phyloP scores from a whole-genome alignment of 2,797 vertebrate species.

The Synanceia verrucosa region DNA sequence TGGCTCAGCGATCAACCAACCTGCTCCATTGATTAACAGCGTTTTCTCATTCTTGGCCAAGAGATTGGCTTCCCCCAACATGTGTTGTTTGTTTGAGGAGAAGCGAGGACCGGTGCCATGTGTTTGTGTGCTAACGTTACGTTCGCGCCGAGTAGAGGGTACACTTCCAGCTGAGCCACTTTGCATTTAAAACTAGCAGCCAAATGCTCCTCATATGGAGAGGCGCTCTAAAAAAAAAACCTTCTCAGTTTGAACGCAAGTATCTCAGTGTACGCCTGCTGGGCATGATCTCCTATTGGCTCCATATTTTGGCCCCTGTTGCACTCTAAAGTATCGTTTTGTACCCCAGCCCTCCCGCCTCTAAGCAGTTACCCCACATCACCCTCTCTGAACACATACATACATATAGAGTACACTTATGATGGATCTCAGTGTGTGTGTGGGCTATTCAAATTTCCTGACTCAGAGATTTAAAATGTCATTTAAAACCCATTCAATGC shows the following conservation, averaged over 20 bases:
- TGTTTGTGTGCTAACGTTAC: constrained; percentile 59
- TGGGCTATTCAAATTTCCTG: constrained; percentile 67
- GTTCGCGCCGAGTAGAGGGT: constrained; percentile 46
- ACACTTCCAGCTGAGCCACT: constrained; percentile 67
- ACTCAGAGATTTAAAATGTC: constrained; percentile 76
- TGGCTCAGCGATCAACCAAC: constrained; percentile 58
- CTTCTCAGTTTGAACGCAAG: constrained; percentile 50
- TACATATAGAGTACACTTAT: constrained; percentile 61
- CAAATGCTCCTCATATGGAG: constrained; percentile 67
- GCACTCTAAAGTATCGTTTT: constrained; percentile 62
- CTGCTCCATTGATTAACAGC: constrained; percentile 69
- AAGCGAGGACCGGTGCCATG: constrained; percentile 45
- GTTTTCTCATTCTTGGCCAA: constrained; percentile 55
- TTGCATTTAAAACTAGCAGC: constrained; percentile 70
- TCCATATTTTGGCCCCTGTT: constrained; percentile 62
- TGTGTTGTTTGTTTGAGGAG: constrained; percentile 63
- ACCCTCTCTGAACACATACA: constrained; percentile 36
- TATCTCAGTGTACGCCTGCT: constrained; percentile 59
- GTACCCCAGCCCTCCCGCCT: constrained; percentile 3
- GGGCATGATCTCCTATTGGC: constrained; percentile 56
- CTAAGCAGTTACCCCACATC: constrained; percentile 23
- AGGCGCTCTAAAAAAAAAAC: constrained; percentile 35
- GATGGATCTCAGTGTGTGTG: constrained; percentile 72
- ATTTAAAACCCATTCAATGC: constrained; percentile 75
- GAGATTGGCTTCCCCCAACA: constrained; percentile 45